A percentile compares a stretch with the other conserved stretches of the same genome.
These are phyloP conservation scores for Centropus bengalensis DNA, from an alignment of 2,113 vertebrate species.

Conservation along the genomic window DNA sequence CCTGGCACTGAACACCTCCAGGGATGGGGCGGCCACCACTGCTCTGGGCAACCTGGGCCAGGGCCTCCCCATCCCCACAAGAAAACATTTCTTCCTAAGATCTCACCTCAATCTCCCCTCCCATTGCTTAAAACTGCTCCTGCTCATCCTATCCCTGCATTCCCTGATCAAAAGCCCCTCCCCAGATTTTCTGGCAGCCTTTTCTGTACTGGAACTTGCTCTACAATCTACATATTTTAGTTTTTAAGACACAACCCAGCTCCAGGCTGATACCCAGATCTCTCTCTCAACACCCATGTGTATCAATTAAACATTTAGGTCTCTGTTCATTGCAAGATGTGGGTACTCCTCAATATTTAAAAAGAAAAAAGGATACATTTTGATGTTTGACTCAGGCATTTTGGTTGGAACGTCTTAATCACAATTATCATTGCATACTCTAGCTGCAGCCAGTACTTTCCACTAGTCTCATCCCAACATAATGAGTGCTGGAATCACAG, in stretches of 20 bases:
- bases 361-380: background rate
- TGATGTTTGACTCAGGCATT: background rate
- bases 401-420: background rate
- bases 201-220: too few relatives aligned
- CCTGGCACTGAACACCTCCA: too few relatives aligned
- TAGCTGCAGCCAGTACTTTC: background rate
- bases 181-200: too few relatives aligned
- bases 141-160: too few relatives aligned
- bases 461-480: background rate
- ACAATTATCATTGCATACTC: background rate
- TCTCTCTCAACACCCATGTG: fast-evolving
- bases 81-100: too few relatives aligned
- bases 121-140: too few relatives aligned
- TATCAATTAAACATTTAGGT: background rate
- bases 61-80: too few relatives aligned
- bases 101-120: too few relatives aligned
- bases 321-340: background rate
- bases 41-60: too few relatives aligned
- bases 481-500: background rate
- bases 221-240: background rate
- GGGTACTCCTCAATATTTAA: background rate
- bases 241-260: background rate
- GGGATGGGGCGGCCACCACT: too few relatives aligned
- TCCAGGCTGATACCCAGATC: background rate
- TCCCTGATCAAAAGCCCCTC: too few relatives aligned